A percentile compares a stretch with the other conserved stretches of the same genome.
These are phyloP conservation scores for Zeus faber DNA, from an alignment of 2,113 vertebrate species.

Conservation along the genomic window DNA sequence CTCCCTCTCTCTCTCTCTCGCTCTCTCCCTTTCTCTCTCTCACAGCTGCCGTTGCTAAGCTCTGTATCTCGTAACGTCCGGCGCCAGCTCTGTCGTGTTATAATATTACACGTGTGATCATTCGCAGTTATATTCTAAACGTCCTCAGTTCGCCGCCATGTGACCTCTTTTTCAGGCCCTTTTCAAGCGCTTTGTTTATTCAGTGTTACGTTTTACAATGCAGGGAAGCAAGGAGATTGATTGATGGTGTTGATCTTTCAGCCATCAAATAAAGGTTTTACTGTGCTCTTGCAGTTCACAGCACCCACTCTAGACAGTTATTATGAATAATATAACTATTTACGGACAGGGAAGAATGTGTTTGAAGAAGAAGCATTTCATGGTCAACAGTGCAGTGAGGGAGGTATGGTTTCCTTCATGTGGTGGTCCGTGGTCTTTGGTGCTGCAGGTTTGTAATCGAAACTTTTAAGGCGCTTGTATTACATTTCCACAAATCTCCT, in stretches of 20 bases:
- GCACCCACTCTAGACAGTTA: conserved; percentile 2
- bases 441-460: too few species aligned
- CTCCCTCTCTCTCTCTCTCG: not conserved
- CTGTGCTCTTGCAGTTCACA: not conserved
- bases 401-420: too few species aligned
- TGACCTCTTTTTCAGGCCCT: conserved; percentile 6
- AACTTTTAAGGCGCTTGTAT: too few species aligned
- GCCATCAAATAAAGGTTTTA: conserved; percentile 35
- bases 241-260: conserved; percentile 20
- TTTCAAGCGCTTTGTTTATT: not conserved
- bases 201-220: conserved; percentile 1
- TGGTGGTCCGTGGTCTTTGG: too few species aligned
- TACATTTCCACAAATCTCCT: too few species aligned
- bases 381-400: not conserved
- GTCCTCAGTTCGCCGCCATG: not conserved
- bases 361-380: not conserved
- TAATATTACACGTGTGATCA: conserved; percentile 14
- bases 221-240: conserved; percentile 17
- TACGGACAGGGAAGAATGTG: conserved; percentile 2
- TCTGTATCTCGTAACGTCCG: too few species aligned
- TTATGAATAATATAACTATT: conserved; percentile 32
- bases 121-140: not conserved
- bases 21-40: conserved; percentile 25
- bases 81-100: too few species aligned
- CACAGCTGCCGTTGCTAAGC: conserved; percentile 53